phyloP scores from a whole-genome alignment of 2,113 vertebrate species.

The Brachyhypopomus gauderio region DNA sequence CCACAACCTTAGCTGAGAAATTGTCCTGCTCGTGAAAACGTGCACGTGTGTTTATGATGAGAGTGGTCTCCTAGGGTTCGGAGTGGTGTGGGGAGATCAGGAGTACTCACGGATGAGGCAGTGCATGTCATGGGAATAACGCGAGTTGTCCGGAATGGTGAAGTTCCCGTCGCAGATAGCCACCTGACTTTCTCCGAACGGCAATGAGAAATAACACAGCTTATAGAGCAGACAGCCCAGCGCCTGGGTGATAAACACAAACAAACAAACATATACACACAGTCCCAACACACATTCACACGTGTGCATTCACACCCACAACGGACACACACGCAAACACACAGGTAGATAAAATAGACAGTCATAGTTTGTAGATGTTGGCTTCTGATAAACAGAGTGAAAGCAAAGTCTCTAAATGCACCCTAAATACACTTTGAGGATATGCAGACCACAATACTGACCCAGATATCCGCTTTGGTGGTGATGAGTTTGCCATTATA shows the following conservation, averaged over 20 bases:
- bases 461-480: slow-evolving; percentile 91
- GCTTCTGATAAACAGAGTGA: too few species aligned
- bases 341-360: background rate
- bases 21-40: background rate
- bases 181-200: slow-evolving; percentile 98
- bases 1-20: slow-evolving; percentile 67
- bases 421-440: too few species aligned
- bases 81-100: too few species aligned
- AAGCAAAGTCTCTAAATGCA: too few species aligned
- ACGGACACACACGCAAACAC: background rate
- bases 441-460: background rate
- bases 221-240: slow-evolving; percentile 98
- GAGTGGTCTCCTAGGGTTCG: background rate
- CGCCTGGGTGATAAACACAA: slow-evolving; percentile 75
- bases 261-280: slow-evolving; percentile 26
- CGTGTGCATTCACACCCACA: background rate
- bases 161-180: slow-evolving; percentile 98
- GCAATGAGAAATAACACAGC: slow-evolving; percentile 96
- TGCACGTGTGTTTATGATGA: background rate
- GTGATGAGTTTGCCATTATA: slow-evolving; percentile 97
- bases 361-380: too few species aligned
- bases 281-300: slow-evolving; percentile 31
- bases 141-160: slow-evolving; percentile 97
- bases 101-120: slow-evolving; percentile 94
- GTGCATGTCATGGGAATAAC: slow-evolving; percentile 97